These are phyloP conservation scores for Oophaga pumilio DNA, from an alignment of 2,113 vertebrate species.

Conservation along the genomic window DNA sequence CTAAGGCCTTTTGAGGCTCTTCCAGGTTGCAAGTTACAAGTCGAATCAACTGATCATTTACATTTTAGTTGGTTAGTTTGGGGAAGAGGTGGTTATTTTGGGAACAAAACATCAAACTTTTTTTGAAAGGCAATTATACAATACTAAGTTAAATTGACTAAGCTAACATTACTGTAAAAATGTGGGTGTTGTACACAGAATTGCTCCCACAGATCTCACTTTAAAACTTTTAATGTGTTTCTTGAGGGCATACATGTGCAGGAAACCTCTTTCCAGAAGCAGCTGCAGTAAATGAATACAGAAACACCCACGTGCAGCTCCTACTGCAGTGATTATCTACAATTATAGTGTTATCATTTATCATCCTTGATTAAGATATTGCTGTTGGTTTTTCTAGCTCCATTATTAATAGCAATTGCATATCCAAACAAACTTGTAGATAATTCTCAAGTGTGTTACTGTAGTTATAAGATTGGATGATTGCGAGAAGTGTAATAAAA, in stretches of 20 bases:
- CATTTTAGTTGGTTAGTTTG: too few species aligned
- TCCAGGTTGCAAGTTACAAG: too few species aligned
- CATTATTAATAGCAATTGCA: slow-evolving; percentile 12
- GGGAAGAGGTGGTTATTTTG: too few species aligned
- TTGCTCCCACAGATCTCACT: not conserved
- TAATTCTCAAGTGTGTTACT: not conserved
- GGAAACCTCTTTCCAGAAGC: not conserved
- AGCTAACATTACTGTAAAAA: not conserved
- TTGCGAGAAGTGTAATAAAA: not conserved
- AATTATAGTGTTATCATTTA: slow-evolving; percentile 20
- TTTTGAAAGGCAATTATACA: too few species aligned
- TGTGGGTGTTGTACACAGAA: not conserved
- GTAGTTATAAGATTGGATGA: not conserved
- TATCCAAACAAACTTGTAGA: not conserved
- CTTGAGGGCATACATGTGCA: slow-evolving; percentile 6
- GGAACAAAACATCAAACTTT: too few species aligned
- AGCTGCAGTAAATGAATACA: slow-evolving; percentile 35
- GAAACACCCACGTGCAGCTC: slow-evolving; percentile 13
- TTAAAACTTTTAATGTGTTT: not conserved
- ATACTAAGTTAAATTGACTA: not conserved
- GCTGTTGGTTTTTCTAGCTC: not conserved
- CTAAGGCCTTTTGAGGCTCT: too few species aligned
- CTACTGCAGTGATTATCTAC: not conserved
- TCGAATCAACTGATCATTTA: too few species aligned
- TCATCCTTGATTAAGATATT: not conserved